Evolutionary conservation across 2,888 invertebrate species (phyloP).

Genomic region (Asteroscopus sphinx): DNA sequence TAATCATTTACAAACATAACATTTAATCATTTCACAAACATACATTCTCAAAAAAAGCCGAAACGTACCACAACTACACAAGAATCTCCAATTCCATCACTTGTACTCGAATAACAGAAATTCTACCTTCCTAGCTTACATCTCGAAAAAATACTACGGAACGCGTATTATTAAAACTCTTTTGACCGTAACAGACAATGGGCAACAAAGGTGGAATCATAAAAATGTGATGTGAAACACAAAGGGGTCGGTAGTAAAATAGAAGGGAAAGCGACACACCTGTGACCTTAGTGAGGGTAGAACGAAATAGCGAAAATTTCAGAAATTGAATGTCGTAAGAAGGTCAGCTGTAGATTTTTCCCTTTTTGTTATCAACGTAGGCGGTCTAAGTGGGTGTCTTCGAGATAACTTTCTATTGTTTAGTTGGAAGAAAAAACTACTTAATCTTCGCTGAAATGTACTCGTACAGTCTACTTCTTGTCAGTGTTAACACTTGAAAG

Average conservation of each 20-base stretch:
- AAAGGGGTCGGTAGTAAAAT: constrained; percentile 57
- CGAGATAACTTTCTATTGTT: constrained; percentile 5
- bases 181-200: constrained; percentile 64
- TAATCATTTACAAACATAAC: background rate
- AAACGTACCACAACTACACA: constrained; percentile 5
- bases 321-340: constrained; percentile 40
- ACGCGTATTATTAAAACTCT: constrained; percentile 67
- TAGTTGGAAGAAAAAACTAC: background rate
- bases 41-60: background rate
- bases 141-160: constrained; percentile 37
- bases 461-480: no score
- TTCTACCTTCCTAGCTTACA: constrained; percentile 20
- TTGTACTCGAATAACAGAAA: constrained; percentile 37
- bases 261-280: constrained; percentile 55
- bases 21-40: background rate
- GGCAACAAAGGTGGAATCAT: constrained; percentile 64
- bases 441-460: no score
- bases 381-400: background rate
- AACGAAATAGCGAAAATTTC: constrained; percentile 50
- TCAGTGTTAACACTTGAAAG: no score
- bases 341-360: constrained; percentile 15
- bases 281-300: constrained; percentile 56
- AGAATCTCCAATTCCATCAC: constrained; percentile 28
- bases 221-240: constrained; percentile 62
- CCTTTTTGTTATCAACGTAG: constrained; percentile 18